A percentile compares a stretch with the other conserved stretches of the same genome.
Conservation (phyloP, 2,888 invertebrate species). For the Tillus elongatus region DNA sequence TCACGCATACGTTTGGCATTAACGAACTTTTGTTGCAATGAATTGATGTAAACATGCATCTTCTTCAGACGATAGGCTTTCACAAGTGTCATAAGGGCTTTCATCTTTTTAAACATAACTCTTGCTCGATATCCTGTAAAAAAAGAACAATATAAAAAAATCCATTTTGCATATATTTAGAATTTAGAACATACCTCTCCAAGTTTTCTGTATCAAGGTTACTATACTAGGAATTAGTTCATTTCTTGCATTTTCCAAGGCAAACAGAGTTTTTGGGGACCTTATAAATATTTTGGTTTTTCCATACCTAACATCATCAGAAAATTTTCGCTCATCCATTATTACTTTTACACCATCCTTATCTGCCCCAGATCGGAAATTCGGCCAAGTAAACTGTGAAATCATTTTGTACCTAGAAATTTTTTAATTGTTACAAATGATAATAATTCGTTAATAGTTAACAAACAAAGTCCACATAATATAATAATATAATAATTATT, state of each 20-base stretch:
- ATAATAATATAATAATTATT: neutral
- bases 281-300: conserved; percentile 94
- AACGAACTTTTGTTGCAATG: conserved; percentile 55
- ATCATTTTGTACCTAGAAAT: conserved; percentile 86
- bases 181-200: conserved; percentile 54
- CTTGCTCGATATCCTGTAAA: conserved; percentile 46
- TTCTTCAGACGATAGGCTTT: conserved; percentile 73
- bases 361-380: conserved; percentile 69
- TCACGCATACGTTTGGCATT: conserved; percentile 58
- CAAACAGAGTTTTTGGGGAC: conserved; percentile 84
- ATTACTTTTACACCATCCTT: conserved; percentile 79
- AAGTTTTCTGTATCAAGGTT: conserved; percentile 88
- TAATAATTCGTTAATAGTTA: no score
- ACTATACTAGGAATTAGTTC: conserved; percentile 86
- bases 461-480: conserved; percentile 15
- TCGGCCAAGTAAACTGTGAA: conserved; percentile 93
- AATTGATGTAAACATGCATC: conserved; percentile 59
- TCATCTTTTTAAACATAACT: conserved; percentile 71
- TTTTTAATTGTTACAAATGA: no score
- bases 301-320: conserved; percentile 85
- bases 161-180: conserved; percentile 4
- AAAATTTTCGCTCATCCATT: conserved; percentile 67
- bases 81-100: conserved; percentile 75
- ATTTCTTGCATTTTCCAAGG: conserved; percentile 77
- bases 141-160: conserved; percentile 10